Conservation (phyloP, 2,113 vertebrate genomes). For the Diadophis punctatus region DNA sequence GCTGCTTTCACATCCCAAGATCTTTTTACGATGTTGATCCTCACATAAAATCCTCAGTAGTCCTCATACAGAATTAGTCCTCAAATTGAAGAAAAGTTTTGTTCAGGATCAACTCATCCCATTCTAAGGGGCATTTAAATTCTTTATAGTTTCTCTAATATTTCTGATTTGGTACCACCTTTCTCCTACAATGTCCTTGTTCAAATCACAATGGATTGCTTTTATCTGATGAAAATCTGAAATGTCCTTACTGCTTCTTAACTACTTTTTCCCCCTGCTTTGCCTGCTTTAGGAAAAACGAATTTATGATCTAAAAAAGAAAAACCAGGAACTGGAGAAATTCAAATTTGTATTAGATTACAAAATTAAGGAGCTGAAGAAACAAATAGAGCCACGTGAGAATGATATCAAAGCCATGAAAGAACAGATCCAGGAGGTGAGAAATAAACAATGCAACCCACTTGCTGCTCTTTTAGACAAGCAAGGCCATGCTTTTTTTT, state of each 20-base stretch:
- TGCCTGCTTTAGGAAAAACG: conserved; percentile 73
- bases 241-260: neutral
- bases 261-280: neutral
- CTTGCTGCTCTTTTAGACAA: neutral
- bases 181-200: neutral
- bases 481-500: neutral
- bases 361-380: conserved; percentile 81
- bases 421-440: conserved; percentile 79
- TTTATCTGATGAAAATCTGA: neutral
- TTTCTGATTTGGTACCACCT: neutral
- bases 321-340: conserved; percentile 83
- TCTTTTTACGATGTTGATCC: neutral
- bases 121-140: neutral
- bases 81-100: neutral
- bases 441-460: conserved; percentile 8
- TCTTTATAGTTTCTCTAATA: neutral
- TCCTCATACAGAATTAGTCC: neutral
- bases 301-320: conserved; percentile 80
- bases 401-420: conserved; percentile 78
- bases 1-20: neutral
- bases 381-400: conserved; percentile 78
- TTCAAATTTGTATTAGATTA: conserved; percentile 81
- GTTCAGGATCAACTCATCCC: neutral
- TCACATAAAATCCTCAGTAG: neutral
- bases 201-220: neutral